Evolutionary conservation across 2,113 vertebrate genomes (phyloP), one percentile per base, ranked within the genome.

Genomic region (Hippoglossus stenolepis): DNA sequence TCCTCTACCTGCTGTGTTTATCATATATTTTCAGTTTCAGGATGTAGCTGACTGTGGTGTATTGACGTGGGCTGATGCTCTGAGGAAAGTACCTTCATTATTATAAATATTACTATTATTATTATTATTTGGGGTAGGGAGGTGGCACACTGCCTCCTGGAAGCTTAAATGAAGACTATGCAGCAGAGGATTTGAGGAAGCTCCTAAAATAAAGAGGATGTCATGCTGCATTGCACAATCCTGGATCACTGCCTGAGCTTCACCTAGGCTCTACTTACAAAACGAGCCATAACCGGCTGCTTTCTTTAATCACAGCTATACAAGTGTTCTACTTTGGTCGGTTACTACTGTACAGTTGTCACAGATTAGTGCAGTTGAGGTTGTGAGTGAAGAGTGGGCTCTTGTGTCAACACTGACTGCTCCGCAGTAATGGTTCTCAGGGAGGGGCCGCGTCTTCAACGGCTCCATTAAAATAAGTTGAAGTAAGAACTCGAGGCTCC

Each of bases 381-480:
- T 57, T 20, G 14, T 9, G 24, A 18, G 58, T 8, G 17, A 5
- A 20, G 49, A 21, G 10, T 23, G 51, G 24, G 43, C 14, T 2
- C 38, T 17, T 21, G 40, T 43, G 40, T 12, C 40, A 43, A 43
- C 40, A 43, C 3, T 13, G 35, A 18, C 72, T 87, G 47, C 86
- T 28, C 57, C 51, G 26, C 65, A 69, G 70, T 82, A 70, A 54
- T 73, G 5, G 8, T 77, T 85, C 85, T 80, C 61, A 77, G 78
- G 75, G 82, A 82, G 78, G 71, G 75, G 82, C 85, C 51, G 75
- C 83, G 72, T 83, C 43, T 47, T 75, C 4, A 18, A 7, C 9
- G 12, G 12, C 40, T 12, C 17, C 17, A 26, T 45, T 1, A 58
- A 65, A n/a, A 9, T 3, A 17, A 56, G 21, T 10, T 24, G 13